phyloP scores from a whole-genome alignment of 2,113 vertebrate species.

The Nicator chloris region DNA sequence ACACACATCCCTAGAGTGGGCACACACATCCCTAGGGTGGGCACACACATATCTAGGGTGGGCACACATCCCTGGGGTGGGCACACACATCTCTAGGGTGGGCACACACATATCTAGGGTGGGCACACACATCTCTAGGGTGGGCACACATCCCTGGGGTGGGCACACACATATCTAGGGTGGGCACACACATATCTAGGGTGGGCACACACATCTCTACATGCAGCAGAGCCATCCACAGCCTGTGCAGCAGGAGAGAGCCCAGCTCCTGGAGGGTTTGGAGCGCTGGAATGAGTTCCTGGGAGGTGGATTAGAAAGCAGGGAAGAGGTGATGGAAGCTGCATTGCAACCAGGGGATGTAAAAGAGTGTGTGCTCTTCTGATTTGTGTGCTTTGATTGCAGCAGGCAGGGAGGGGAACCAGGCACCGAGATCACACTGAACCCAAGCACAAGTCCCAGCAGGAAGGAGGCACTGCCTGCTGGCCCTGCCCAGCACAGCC shows the following conservation, averaged over 20 bases:
- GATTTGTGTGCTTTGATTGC: not conserved
- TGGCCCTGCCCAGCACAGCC: not conserved
- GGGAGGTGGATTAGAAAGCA: not conserved
- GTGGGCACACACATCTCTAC: not conserved
- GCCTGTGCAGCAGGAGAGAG: not conserved
- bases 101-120: too few relatives aligned
- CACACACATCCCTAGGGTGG: not conserved
- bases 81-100: not conserved
- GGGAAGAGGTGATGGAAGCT: not conserved
- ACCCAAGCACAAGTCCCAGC: not conserved
- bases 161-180: not conserved
- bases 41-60: not conserved
- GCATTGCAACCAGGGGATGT: not conserved
- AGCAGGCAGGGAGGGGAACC: not conserved
- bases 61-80: not conserved
- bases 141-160: not conserved
- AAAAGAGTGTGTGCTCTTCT: not conserved
- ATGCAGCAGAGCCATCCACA: not conserved
- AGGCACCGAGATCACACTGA: not conserved
- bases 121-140: too few relatives aligned
- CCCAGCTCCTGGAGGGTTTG: not conserved
- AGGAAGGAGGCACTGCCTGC: not conserved
- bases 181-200: not conserved
- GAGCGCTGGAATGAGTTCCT: not conserved
- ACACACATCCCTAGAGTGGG: not conserved